Percentiles rank a stretch among this genome's conserved stretches.
Conservation (phyloP, 2,888 invertebrate genomes). For the Xestia rhomboidea region DNA sequence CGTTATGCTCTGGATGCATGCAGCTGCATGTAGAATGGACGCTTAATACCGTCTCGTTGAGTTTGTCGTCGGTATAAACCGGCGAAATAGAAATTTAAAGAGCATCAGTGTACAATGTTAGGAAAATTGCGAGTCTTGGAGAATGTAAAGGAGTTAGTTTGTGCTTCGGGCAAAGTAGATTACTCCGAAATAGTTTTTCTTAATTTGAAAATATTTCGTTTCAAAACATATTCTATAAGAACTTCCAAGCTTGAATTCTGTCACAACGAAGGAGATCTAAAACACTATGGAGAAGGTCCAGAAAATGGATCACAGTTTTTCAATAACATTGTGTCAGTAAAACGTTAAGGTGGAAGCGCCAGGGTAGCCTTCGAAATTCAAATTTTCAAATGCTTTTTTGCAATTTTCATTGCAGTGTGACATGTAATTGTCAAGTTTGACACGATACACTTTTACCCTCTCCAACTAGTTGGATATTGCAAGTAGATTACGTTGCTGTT, state of each 20-base stretch:
- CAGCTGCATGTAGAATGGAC: conserved; percentile 70
- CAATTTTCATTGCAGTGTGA: too few relatives aligned
- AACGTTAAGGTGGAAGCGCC: too few relatives aligned
- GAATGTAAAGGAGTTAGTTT: conserved; percentile 43
- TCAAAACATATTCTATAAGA: background rate
- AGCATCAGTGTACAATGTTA: conserved; percentile 52
- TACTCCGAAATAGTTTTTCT: conserved; percentile 12
- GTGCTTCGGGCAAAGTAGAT: conserved; percentile 28
- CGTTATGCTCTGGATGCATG: conserved; percentile 72
- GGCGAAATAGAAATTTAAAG: conserved; percentile 62
- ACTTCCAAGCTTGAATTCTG: background rate
- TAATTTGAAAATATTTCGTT: conserved; percentile 37
- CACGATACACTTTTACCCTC: background rate
- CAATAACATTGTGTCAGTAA: too few relatives aligned
- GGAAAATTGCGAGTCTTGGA: conserved; percentile 57
- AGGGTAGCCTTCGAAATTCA: too few relatives aligned
- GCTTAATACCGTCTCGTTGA: conserved; percentile 67
- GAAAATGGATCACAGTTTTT: too few relatives aligned
- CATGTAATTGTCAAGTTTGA: background rate
- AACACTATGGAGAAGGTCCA: background rate
- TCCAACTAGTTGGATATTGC: background rate
- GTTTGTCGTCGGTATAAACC: conserved; percentile 60
- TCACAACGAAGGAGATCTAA: background rate
- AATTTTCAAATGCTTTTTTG: too few relatives aligned
- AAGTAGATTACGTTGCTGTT: background rate